Conservation (phyloP, 2,113 vertebrate genomes). For the Equus quagga region DNA sequence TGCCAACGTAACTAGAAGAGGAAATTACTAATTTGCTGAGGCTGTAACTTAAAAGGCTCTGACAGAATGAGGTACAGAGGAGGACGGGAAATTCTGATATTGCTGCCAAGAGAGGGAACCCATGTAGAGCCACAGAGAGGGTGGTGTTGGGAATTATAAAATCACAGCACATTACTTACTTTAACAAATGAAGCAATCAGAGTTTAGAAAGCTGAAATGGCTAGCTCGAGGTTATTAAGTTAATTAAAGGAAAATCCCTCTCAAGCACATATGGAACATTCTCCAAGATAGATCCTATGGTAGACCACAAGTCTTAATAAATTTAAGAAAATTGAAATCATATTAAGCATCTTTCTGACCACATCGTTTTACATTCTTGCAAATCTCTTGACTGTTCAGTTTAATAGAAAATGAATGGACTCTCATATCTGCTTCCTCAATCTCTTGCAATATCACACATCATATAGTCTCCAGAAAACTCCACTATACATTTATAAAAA, state of each 20-base stretch:
- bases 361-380: neutral
- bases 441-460: neutral
- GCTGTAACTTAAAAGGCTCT: neutral
- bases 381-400: neutral
- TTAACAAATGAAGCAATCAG: neutral
- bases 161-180: neutral
- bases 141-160: neutral
- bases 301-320: neutral
- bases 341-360: neutral
- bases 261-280: neutral
- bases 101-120: rapidly evolving
- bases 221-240: neutral
- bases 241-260: neutral
- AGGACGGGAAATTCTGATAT: neutral
- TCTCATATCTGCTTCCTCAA: neutral
- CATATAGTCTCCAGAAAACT: neutral
- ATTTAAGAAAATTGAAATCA: neutral
- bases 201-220: neutral
- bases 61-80: neutral
- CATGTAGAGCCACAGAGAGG: neutral
- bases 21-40: neutral
- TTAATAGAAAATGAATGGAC: neutral
- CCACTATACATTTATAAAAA: neutral
- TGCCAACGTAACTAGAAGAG: neutral
- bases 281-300: neutral